Percentiles rank a stretch among this genome's conserved stretches.
Evolutionary conservation across 2,888 invertebrate species (phyloP).

Genomic region (Calameuta filiformis): DNA sequence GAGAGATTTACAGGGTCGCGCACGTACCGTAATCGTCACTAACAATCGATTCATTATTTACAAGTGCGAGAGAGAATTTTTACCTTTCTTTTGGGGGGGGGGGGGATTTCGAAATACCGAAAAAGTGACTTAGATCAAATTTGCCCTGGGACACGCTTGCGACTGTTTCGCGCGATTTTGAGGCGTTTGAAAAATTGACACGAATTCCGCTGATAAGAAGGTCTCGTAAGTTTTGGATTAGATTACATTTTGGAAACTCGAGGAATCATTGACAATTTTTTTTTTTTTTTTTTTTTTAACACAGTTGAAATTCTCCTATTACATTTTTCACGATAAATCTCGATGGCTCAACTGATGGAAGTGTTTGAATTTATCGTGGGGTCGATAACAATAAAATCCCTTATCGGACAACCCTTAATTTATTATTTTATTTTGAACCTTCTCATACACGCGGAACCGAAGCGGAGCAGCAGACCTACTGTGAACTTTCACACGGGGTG

Average conservation of each 20-base stretch:
- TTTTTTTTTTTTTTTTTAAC: too few relatives aligned
- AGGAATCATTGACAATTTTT: too few relatives aligned
- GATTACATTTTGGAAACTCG: too few relatives aligned
- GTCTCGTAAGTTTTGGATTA: too few relatives aligned
- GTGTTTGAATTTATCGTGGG: background rate
- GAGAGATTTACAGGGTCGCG: conserved; percentile 23
- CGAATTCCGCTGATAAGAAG: background rate
- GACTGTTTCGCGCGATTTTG: background rate
- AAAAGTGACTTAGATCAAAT: background rate
- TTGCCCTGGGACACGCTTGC: background rate
- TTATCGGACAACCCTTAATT: background rate
- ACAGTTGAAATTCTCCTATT: too few relatives aligned
- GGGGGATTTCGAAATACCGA: background rate
- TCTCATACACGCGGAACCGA: background rate
- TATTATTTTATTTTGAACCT: background rate
- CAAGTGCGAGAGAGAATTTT: conserved; percentile 8
- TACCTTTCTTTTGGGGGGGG: too few relatives aligned
- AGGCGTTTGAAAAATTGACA: conserved; percentile 13
- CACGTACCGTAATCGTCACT: conserved; percentile 19
- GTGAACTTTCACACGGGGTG: conserved; percentile 54
- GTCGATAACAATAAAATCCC: background rate
- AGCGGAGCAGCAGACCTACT: background rate
- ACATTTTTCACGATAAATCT: too few relatives aligned
- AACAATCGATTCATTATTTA: conserved; percentile 23
- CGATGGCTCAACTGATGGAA: too few relatives aligned